Evolutionary conservation across 2,797 vertebrate genomes (phyloP), one percentile per base, ranked within the genome.

Genomic region (Gastrophryne carolinensis): DNA sequence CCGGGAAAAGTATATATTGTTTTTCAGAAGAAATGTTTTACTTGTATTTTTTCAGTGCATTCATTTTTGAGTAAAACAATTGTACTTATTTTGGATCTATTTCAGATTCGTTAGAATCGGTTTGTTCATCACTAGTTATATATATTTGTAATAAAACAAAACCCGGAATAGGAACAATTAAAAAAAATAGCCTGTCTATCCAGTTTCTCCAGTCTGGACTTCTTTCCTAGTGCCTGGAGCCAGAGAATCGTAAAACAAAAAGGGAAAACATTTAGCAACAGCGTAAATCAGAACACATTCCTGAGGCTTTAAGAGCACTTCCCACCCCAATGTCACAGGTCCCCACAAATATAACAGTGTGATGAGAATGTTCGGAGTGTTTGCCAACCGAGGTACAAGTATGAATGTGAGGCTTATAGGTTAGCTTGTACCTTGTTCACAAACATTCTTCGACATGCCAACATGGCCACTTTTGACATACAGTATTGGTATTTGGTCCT

Each of bases 361-460:
- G 66, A 34, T 19, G 57, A 63, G 67, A 77, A 70, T 35, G 66
- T 44, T 63, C 27, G 3, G 8, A 32, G 37, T 71, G 50, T 77
- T 63, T 77, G 35, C 66, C 6, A 39, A 76, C 41, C 66, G 56
- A 29, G 17, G 37, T 63, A 39, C 56, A 29, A 64, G 44, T 56
- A 71, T 77, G 49, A 71, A 77, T 77, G 74, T 57, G 67, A 77
- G 56, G 66, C 63, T 57, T 71, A 56, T 49, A 77, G 60, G 67
- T 77, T 50, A 77, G 62, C 57, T 50, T 27, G 53, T 50, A 64
- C 27, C 66, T 53, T 77, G 74, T 77, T 77, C 74, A 64, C 74
- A 77, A 63, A 77, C 58, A 77, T 71, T 57, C 74, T 49, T n/a
- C 4, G 19, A 77, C 74, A 71, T 64, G 66, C 50, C 63, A 70